Base-by-base conservation (phyloP, 2,888 invertebrate species). In the Pristionchus arcanus region DNA sequence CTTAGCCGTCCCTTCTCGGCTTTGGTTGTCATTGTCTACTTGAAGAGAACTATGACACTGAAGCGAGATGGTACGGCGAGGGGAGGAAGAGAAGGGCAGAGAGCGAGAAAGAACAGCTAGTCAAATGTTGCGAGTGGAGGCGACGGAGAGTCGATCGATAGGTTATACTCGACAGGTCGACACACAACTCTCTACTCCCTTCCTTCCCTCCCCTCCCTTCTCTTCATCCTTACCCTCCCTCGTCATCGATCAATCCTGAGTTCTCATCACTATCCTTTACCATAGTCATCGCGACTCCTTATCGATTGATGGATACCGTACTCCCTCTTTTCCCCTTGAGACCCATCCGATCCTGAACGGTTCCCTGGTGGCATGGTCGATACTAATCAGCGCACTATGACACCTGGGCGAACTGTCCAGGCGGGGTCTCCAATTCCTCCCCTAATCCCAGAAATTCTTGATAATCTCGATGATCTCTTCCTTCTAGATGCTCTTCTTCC, bases 1-100 rank as follows among this genome's bases (percentile, higher is more conserved):
- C n/a, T 34, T 25, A 21, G 37, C 87, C 87, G 49, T 68, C 49
- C 68, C 87, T 53, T 88, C 87, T 71, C 74, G 13, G 34, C 87
- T 63, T 53, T 31, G 74, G 53, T 88, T 15, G 74, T 88, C 74
- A 88, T 74, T 74, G 87, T 88, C 87, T 53, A 34, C 21, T 16
- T 19, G 4, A 55, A 49, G 37, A 53, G 63, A 13, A 74, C 87
- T 74, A 88, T 88, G 87, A 88, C 87, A 88, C 87, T 88, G 87
- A 88, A 88, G 87, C 87, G 87, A 88, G 71, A 88, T 88, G 87
- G 87, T 53, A 74, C 55, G 87, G 87, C 53, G 31, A 25, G 49
- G 81, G 81, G 49, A 15, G 28, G 68, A 87, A 25, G 68, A 71
- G 31, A 11, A 63, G 63, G n/a, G 28, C 42, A 81, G 81, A 81